Base-by-base conservation (phyloP, 2,888 invertebrate species). In the Chymomyza procnemis region DNA sequence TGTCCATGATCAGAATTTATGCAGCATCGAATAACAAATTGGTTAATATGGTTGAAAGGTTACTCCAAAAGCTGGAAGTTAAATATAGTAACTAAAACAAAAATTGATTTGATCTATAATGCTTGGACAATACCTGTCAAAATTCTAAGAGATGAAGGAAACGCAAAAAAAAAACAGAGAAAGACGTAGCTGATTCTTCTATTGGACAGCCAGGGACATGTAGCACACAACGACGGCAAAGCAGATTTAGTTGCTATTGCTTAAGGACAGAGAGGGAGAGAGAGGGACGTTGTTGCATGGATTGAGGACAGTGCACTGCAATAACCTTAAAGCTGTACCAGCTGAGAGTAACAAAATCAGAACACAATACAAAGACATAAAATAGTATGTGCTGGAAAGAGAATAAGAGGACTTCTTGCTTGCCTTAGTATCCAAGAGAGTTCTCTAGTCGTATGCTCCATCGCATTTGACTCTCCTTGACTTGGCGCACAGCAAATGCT, bases 291-390 rank as follows among this genome's bases (percentile, higher is more conserved):
- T 50, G 50, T 50, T 41, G 1, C 12, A 41, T 58, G 58, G 75
- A 88, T 88, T 88, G 88, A 82, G 89, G 87, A 88, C 88, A 83
- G 81, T 88, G 87, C 86, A 89, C 88, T 81, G 76, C 71, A 88
- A 79, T 88, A 88, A 88, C 88, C 88, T 88, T 82, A 84, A 86
- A 85, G 46, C 58, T 41, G 80, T 80, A 87, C 72, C 76, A 78
- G 72, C 78, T 73, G 65, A 41, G 34, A 74, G 78, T 41, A 66
- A 66, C 69, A 64, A 69, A 69, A 74, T 66, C 71, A 76, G 71
- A 62, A 54, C 63, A 62, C 22, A 55, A 50, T 41, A 64, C 16
- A 18, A 21, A 48, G 16, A 46, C 48, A 55, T 26, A 64, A 22
- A 34, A 61, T 54, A 61, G 68, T 22, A 19, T 21, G 19, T 50